Conservation (phyloP, 2,888 invertebrate species). For the Nomada ferruginata region DNA sequence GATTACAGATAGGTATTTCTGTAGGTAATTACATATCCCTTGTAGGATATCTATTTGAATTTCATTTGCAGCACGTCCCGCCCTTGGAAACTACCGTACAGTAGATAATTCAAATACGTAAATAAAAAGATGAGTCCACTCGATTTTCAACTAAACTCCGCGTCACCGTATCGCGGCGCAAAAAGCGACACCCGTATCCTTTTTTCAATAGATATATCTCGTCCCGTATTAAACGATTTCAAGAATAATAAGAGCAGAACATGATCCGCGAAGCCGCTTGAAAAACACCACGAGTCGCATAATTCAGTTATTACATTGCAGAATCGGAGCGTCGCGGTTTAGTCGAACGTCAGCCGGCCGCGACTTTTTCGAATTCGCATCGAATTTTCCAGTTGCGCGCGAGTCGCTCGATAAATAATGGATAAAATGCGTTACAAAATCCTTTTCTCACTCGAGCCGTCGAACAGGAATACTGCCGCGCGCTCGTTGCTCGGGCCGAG, state of each 20-base stretch:
- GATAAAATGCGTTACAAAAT: conserved; percentile 55
- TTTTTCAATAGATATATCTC: neutral
- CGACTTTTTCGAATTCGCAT: conserved; percentile 22
- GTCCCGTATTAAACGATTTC: neutral
- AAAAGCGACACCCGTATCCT: neutral
- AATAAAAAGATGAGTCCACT: too few relatives aligned
- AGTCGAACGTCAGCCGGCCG: neutral
- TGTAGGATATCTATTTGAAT: too few relatives aligned
- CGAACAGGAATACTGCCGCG: conserved; percentile 56
- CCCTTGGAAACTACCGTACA: too few relatives aligned
- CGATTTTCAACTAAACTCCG: neutral
- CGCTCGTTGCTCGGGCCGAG: conserved; percentile 37
- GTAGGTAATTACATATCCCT: too few relatives aligned
- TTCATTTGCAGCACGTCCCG: too few relatives aligned
- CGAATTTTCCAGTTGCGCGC: conserved; percentile 32
- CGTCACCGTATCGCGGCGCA: neutral
- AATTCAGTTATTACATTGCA: conserved; percentile 8
- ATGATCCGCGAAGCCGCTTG: too few relatives aligned
- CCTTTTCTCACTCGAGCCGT: conserved; percentile 65
- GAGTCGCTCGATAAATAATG: conserved; percentile 46
- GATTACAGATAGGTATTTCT: too few relatives aligned
- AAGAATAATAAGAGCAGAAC: neutral
- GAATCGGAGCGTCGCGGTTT: neutral
- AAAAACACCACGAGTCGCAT: neutral
- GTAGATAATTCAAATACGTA: too few relatives aligned